Conservation (phyloP, 2,888 invertebrate genomes). For the Dicranocentrus wangi region DNA sequence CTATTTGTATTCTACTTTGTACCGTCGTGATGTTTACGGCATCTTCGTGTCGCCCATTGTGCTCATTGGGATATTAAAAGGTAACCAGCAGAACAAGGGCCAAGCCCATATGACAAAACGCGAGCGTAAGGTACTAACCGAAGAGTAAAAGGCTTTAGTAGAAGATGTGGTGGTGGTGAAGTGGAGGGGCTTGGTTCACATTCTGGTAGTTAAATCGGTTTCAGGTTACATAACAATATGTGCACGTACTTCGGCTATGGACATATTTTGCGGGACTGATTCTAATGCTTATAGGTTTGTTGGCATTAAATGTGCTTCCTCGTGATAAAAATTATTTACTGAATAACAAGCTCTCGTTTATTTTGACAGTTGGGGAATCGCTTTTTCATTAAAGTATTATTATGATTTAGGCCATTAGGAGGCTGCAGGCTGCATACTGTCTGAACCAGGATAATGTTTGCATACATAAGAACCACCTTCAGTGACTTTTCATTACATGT, state of each 20-base stretch:
- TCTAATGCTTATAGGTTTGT: background rate
- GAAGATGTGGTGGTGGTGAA: background rate
- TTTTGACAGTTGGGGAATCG: background rate
- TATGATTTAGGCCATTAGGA: too few species aligned
- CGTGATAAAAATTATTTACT: background rate
- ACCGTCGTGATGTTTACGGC: too few species aligned
- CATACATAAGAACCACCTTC: too few species aligned
- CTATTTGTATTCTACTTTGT: conserved; percentile 11
- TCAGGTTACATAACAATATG: conserved; percentile 21
- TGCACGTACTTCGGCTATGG: background rate
- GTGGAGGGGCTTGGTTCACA: conserved; percentile 25
- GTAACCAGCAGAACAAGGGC: conserved; percentile 34
- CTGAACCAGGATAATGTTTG: too few species aligned
- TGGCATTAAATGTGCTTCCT: conserved; percentile 24
- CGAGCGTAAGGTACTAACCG: conserved; percentile 14
- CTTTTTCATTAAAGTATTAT: background rate
- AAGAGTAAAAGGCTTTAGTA: conserved; percentile 1
- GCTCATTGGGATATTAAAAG: conserved; percentile 19
- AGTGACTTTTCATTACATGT: too few species aligned
- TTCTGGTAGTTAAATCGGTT: conserved; percentile 30
- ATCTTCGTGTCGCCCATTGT: conserved; percentile 8
- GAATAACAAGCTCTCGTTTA: background rate
- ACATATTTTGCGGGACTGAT: too few species aligned
- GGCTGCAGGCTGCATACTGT: too few species aligned
- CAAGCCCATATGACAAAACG: conserved; percentile 32